These are phyloP conservation scores for Sphaerodactylus townsendi DNA, from an alignment of 2,113 vertebrate species.

Conservation along the genomic window DNA sequence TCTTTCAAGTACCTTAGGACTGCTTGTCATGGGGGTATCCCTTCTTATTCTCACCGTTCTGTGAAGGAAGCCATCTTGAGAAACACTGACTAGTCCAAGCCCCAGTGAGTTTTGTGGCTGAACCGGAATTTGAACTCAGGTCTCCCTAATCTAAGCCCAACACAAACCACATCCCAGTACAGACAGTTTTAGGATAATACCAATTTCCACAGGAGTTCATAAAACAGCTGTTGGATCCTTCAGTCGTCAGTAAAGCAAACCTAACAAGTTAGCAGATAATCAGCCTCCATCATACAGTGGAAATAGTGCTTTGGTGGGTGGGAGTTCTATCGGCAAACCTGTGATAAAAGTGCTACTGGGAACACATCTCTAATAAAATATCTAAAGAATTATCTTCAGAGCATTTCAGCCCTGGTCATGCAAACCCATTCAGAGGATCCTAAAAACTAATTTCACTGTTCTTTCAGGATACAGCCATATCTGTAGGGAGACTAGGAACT, in stretches of 20 bases:
- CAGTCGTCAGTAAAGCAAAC: not conserved
- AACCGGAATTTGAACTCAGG: no score
- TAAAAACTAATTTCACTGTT: not conserved
- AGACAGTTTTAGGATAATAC: not conserved
- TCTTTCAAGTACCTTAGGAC: no score
- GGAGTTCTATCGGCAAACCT: not conserved
- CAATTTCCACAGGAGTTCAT: not conserved
- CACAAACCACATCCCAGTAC: not conserved
- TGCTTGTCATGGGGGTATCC: no score
- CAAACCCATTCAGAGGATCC: not conserved
- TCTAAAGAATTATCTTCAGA: not conserved
- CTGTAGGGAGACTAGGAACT: slow-evolving; percentile 11
- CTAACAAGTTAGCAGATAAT: not conserved
- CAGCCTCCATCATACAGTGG: not conserved
- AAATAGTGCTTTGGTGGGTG: not conserved
- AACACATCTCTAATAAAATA: not conserved
- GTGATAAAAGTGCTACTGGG: not conserved
- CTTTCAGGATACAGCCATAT: slow-evolving; percentile 10
- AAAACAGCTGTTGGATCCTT: not conserved
- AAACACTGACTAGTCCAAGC: no score
- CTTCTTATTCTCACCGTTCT: no score
- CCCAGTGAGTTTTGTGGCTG: no score
- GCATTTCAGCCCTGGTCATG: not conserved
- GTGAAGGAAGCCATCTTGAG: no score
- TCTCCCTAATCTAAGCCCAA: not conserved